Percentiles rank a stretch among this genome's conserved stretches.
Conservation (phyloP, 2,888 invertebrate species). For the Polia nebulosa region DNA sequence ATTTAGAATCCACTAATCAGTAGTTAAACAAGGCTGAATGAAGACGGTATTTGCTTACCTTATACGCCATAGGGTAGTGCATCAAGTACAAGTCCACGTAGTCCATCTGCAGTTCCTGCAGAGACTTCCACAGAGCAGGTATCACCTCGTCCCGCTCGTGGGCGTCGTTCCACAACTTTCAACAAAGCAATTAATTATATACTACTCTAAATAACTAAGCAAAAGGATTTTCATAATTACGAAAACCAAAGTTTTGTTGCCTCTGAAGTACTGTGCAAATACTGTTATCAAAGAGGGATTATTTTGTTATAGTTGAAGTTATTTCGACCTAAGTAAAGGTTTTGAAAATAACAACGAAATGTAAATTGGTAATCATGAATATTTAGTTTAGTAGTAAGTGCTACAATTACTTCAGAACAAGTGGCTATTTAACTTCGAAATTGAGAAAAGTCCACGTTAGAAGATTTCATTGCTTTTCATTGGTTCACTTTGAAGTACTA, state of each 20-base stretch:
- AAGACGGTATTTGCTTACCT: constrained; percentile 71
- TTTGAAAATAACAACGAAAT: constrained; percentile 51
- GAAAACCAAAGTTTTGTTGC: constrained; percentile 58
- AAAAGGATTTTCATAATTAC: constrained; percentile 51
- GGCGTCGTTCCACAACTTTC: constrained; percentile 85
- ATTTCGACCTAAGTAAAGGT: constrained; percentile 46
- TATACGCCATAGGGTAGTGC: constrained; percentile 95
- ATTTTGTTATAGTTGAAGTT: constrained; percentile 51
- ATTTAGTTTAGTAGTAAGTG: constrained; percentile 51
- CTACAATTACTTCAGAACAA: constrained; percentile 30
- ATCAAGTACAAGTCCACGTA: constrained; percentile 96
- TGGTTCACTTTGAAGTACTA: constrained; percentile 6
- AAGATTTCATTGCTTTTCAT: background rate
- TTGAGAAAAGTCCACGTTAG: background rate
- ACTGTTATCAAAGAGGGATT: constrained; percentile 55
- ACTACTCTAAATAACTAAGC: constrained; percentile 52
- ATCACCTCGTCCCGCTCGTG: constrained; percentile 93
- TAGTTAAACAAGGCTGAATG: background rate
- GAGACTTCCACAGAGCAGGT: constrained; percentile 91
- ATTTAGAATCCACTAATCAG: too few species aligned
- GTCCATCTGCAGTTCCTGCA: constrained; percentile 92
- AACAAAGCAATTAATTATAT: constrained; percentile 66
- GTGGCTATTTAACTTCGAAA: constrained; percentile 5
- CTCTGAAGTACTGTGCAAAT: constrained; percentile 57
- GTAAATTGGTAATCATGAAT: constrained; percentile 56